Conservation (phyloP, 2,888 invertebrate genomes). For the Ryuthela nishihirai region DNA sequence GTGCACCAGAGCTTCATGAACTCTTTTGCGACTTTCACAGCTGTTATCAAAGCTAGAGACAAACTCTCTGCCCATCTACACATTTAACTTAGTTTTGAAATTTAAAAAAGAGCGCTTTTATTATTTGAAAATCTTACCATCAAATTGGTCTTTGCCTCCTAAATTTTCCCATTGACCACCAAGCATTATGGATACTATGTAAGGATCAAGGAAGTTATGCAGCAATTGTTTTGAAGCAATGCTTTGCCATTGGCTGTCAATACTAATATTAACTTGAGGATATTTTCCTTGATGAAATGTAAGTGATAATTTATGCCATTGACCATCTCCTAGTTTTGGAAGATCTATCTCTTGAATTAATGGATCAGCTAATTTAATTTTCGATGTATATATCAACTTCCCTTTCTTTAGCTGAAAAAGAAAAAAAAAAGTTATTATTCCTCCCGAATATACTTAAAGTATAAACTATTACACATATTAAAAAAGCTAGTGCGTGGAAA, state of each 20-base stretch:
- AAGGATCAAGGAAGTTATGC: constrained; percentile 88
- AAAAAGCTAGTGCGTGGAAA: no score
- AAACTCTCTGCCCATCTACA: no score
- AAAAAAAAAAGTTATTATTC: constrained; percentile 5
- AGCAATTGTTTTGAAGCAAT: constrained; percentile 57
- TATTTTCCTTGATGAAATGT: constrained; percentile 54
- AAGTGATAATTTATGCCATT: constrained; percentile 84
- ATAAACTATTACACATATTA: no score
- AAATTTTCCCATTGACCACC: constrained; percentile 55
- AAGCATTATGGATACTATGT: constrained; percentile 72
- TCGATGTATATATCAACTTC: constrained; percentile 72
- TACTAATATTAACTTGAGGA: constrained; percentile 74
- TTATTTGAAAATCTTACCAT: constrained; percentile 22
- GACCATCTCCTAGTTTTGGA: constrained; percentile 66
- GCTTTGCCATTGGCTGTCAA: constrained; percentile 45
- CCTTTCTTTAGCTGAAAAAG: constrained; percentile 62
- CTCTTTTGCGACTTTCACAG: no score
- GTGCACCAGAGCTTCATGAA: no score
- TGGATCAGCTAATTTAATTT: constrained; percentile 62
- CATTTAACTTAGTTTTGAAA: no score
- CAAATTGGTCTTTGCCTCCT: constrained; percentile 25
- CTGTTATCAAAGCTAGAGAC: no score
- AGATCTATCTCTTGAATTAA: constrained; percentile 66
- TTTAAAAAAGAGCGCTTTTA: neutral
- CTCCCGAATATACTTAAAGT: neutral